phyloP scores from a whole-genome alignment of 2,888 invertebrate genomes.

The Chloromyia formosa region DNA sequence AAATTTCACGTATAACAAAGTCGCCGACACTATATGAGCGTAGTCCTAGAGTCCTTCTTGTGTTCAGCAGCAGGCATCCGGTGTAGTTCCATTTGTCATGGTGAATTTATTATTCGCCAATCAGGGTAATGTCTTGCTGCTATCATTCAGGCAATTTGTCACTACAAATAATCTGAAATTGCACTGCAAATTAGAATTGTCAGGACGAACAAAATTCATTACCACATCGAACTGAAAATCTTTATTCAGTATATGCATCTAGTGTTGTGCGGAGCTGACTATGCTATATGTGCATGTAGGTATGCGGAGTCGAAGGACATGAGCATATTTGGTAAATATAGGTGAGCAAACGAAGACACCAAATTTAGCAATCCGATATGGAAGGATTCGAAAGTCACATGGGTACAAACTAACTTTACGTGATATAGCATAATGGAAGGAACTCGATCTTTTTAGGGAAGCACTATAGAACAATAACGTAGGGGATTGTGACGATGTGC shows the following conservation, averaged over 20 bases:
- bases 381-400: constrained; percentile 14
- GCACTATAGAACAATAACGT: background rate
- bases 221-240: constrained; percentile 35
- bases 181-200: constrained; percentile 48
- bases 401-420: background rate
- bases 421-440: background rate
- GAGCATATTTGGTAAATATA: background rate
- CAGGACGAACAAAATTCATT: constrained; percentile 47
- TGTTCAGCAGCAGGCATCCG: too few relatives aligned
- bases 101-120: constrained; percentile 38
- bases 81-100: constrained; percentile 29
- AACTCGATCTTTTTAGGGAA: background rate
- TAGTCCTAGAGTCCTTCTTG: too few relatives aligned
- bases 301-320: background rate
- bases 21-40: too few relatives aligned
- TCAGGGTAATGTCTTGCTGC: constrained; percentile 30
- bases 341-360: background rate
- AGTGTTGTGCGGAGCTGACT: background rate
- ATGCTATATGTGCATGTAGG: background rate
- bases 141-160: constrained; percentile 43
- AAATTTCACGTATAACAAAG: too few relatives aligned
- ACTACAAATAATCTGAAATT: constrained; percentile 43
- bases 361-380: background rate
- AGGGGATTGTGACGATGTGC: background rate
- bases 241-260: background rate